Evolutionary conservation across 2,797 vertebrate species (phyloP).

Genomic region (Buceros bicornis): DNA sequence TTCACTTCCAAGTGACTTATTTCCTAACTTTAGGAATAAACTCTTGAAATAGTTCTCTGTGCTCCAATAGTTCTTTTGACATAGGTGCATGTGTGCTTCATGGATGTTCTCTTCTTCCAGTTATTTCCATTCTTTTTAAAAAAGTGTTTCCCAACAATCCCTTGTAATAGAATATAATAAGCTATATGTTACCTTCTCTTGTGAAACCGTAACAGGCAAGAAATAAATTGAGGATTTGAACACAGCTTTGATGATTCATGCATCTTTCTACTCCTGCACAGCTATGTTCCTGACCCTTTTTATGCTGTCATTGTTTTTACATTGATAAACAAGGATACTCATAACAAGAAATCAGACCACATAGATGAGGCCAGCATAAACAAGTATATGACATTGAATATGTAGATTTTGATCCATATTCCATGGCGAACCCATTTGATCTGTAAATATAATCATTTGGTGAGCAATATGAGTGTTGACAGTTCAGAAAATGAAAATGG

Average conservation of each 20-base stretch:
- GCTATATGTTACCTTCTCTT: not conserved
- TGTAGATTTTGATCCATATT: constrained; percentile 30
- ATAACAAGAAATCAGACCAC: constrained; percentile 1
- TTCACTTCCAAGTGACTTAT: not conserved
- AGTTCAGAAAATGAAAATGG: constrained; percentile 9
- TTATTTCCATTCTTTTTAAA: not conserved
- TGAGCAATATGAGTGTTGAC: not conserved
- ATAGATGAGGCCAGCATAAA: not conserved
- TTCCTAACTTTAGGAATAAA: not conserved
- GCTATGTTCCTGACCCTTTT: not conserved
- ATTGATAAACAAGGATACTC: not conserved
- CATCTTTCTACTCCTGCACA: not conserved
- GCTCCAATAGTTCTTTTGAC: too few relatives aligned
- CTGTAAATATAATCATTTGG: not conserved
- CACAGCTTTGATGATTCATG: not conserved
- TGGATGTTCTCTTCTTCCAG: not conserved
- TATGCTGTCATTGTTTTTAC: not conserved
- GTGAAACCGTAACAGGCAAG: not conserved
- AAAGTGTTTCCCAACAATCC: not conserved
- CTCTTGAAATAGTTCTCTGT: not conserved
- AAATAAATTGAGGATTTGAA: not conserved
- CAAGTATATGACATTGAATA: not conserved
- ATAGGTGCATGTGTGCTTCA: fast-evolving
- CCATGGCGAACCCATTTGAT: not conserved
- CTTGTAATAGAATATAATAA: not conserved